Conservation (phyloP, 2,888 invertebrate species). For the Tetanocera ferruginea region DNA sequence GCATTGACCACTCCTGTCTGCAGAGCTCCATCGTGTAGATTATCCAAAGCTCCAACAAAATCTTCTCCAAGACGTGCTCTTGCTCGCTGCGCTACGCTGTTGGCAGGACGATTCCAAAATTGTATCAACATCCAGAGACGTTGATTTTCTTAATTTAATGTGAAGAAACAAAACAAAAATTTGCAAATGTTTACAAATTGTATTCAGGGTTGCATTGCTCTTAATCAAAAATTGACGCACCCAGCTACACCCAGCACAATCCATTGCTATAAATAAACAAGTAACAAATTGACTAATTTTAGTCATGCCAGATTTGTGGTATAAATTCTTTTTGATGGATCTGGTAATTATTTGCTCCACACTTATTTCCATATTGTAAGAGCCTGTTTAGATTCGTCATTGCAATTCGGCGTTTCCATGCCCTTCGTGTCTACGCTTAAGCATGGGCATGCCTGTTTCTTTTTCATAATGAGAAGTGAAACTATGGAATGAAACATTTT, state of each 20-base stretch:
- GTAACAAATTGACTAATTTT: no score
- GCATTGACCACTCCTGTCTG: slow-evolving; percentile 63
- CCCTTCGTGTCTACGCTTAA: no score
- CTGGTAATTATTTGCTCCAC: no score
- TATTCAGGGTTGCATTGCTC: not conserved
- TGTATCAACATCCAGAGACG: slow-evolving; percentile 43
- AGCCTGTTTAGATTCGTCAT: no score
- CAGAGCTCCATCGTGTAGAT: slow-evolving; percentile 62
- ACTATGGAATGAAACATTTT: no score
- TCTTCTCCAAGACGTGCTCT: slow-evolving; percentile 47
- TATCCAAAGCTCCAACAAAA: slow-evolving; percentile 60
- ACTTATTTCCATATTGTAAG: no score
- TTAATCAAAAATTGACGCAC: no score
- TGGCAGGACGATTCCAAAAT: slow-evolving; percentile 63
- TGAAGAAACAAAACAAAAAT: not conserved
- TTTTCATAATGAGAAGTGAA: no score
- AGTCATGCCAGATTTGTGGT: no score
- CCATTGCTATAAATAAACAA: not conserved
- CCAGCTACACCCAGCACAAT: not conserved
- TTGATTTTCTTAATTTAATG: not conserved
- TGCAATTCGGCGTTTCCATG: no score
- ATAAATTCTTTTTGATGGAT: no score
- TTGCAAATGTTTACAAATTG: not conserved
- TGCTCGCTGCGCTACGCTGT: slow-evolving; percentile 53
- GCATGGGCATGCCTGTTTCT: no score